Conservation (phyloP, 2,888 invertebrate genomes). For the Suillia variegata region DNA sequence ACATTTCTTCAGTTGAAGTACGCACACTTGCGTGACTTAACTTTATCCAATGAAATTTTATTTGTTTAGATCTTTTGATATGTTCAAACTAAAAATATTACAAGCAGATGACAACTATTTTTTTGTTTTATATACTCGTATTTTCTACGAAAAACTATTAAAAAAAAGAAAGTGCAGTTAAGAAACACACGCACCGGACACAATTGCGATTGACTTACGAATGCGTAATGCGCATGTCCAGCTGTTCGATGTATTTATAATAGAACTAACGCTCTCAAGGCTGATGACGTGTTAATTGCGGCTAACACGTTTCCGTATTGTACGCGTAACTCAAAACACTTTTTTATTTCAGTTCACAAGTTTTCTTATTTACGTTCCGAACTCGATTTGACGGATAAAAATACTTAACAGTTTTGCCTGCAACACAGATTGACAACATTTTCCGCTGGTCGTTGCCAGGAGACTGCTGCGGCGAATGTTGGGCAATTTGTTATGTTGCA, state of each 20-base stretch:
- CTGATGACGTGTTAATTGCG: constrained; percentile 24
- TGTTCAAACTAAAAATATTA: neutral
- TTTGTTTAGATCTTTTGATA: constrained; percentile 12
- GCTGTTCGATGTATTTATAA: neutral
- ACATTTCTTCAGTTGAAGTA: neutral
- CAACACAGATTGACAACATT: no score
- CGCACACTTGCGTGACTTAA: constrained; percentile 16
- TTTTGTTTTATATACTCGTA: no score
- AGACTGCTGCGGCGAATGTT: constrained; percentile 19
- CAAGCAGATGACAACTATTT: constrained; percentile 1
- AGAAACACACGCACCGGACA: neutral
- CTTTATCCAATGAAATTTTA: constrained; percentile 17
- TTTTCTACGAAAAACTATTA: neutral
- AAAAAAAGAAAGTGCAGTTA: constrained; percentile 7
- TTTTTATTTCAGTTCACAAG: no score
- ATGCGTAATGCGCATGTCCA: constrained; percentile 2
- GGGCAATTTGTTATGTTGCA: constrained; percentile 19
- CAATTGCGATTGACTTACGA: neutral
- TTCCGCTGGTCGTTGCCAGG: constrained; percentile 19
- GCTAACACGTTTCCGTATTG: constrained; percentile 5
- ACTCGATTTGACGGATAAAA: neutral
- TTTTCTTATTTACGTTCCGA: neutral
- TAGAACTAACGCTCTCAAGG: neutral
- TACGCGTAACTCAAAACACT: neutral
- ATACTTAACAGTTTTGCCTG: no score